Base-by-base conservation (phyloP, 2,888 invertebrate species). In the Dicyrtoma fusca region DNA sequence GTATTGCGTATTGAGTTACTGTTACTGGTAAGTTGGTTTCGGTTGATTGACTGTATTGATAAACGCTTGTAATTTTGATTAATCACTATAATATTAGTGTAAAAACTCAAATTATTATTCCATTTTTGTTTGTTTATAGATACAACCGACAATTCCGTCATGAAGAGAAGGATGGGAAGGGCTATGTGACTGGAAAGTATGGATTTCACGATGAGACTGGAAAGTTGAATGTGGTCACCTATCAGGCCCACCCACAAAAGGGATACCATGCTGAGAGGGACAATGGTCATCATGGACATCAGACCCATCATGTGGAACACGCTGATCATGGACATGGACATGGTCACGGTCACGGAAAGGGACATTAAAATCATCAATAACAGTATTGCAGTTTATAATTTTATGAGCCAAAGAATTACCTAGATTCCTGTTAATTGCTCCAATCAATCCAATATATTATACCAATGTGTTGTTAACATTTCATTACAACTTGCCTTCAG, bases 71-170 rank as follows among this genome's bases (percentile, higher is more conserved):
- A 34, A 34, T 34, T 34, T 34, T 34, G 8, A 3, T 34, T 34
- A n/a, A n/a, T n/a, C n/a, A n/a, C 8, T 34, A 34, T 34, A 47
- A 25, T 44, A 14, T 8, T 63, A 68, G 57, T 59, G 34, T 34
- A 34, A 34, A 34, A n/a, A n/a, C n/a, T n/a, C n/a, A n/a, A n/a
- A 34, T 34, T 34, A 34, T 59, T 57, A 13, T 74, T 51, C 69
- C 72, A 71, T 71, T 78, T 79, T 86, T 62, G 17, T 34, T 62
- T 62, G 19, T 17, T 68, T 86, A 4, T 85, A 92, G 92, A 70
- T 88, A 89, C 83, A 91, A 91, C 84, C 88, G 92, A 26, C 92
- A 92, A 81, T 93, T 92, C 83, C 88, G 92, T 75, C 89, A 88
- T 82, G 93, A 93, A 83, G 92, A 92, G 83, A 87, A 89, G 68